Conservation (phyloP, 2,113 vertebrate species). For the Tor tambroides region DNA sequence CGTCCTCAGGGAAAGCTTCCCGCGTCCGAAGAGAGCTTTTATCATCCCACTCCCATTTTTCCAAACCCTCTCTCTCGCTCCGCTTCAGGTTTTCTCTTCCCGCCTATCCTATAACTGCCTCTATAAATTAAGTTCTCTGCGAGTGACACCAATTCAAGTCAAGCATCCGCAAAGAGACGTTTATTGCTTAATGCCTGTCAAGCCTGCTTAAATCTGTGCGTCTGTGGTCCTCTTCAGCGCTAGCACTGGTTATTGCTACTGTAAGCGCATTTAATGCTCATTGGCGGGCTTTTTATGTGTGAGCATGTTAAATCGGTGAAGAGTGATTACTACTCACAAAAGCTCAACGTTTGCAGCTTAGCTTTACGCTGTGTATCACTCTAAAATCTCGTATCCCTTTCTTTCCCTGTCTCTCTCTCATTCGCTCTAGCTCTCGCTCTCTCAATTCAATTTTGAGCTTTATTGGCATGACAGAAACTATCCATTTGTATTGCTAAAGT, state of each 20-base stretch:
- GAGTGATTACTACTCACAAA: conserved; percentile 17
- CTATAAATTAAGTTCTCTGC: conserved; percentile 40
- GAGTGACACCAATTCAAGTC: conserved; percentile 37
- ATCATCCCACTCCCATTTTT: conserved; percentile 22
- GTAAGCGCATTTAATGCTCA: conserved; percentile 45
- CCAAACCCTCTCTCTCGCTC: conserved; percentile 1
- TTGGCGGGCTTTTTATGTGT: conserved; percentile 35
- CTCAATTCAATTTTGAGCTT: neutral
- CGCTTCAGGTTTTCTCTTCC: conserved; percentile 20
- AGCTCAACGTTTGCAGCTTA: conserved; percentile 14
- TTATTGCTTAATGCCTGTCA: conserved; percentile 49
- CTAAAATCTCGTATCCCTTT: conserved; percentile 5
- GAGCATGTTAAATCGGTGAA: conserved; percentile 39
- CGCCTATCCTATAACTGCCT: conserved; percentile 37
- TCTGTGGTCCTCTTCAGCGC: neutral
- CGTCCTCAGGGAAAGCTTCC: conserved; percentile 22
- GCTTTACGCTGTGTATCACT: neutral
- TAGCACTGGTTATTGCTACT: conserved; percentile 27
- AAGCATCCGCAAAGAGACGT: conserved; percentile 40
- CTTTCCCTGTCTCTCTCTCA: neutral
- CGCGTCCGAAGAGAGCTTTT: neutral
- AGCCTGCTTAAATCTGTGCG: conserved; percentile 28
- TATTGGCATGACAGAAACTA: conserved; percentile 1
- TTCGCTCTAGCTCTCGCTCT: neutral
- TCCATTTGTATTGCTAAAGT: neutral